These are phyloP conservation scores for Stigmatopora argus DNA, from an alignment of 2,113 vertebrate genomes.

Conservation along the genomic window DNA sequence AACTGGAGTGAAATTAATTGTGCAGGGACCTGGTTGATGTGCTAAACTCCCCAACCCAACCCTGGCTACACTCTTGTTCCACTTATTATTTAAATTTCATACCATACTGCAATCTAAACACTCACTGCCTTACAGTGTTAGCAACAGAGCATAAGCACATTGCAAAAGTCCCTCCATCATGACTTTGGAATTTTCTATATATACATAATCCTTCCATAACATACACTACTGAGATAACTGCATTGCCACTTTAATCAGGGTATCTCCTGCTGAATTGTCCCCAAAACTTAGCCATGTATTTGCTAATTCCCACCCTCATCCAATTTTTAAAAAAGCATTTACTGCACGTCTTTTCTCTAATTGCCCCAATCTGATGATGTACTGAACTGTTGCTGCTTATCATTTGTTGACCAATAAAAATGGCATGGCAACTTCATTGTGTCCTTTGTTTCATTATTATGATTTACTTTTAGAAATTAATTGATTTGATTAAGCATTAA, in stretches of 20 bases:
- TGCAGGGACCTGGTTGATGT: constrained; percentile 41
- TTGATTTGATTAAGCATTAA: too few relatives aligned
- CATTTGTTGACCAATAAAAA: constrained; percentile 61
- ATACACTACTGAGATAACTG: constrained; percentile 43
- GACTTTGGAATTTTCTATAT: constrained; percentile 74
- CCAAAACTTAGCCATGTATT: constrained; percentile 69
- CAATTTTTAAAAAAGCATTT: constrained; percentile 31
- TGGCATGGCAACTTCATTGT: constrained; percentile 46
- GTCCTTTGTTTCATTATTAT: constrained; percentile 19
- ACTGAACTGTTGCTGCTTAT: constrained; percentile 46
- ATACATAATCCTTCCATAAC: background rate
- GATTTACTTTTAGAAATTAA: too few relatives aligned
- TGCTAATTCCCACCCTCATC: constrained; percentile 55
- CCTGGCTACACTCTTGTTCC: constrained; percentile 27
- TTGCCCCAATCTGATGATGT: constrained; percentile 51
- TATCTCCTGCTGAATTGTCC: constrained; percentile 65
- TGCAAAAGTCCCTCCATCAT: constrained; percentile 67
- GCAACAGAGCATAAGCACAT: constrained; percentile 67
- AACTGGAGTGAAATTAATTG: constrained; percentile 80
- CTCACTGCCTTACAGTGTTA: constrained; percentile 82
- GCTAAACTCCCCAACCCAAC: constrained; percentile 34
- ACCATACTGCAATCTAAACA: constrained; percentile 44
- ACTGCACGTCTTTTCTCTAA: constrained; percentile 50
- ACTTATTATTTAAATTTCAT: constrained; percentile 48
- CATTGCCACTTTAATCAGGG: constrained; percentile 71